Evolutionary conservation across 1,140 invertebrate genomes (phyloP), one percentile per base, ranked within the genome.

Genomic region (Odontomachus brunneus): DNA sequence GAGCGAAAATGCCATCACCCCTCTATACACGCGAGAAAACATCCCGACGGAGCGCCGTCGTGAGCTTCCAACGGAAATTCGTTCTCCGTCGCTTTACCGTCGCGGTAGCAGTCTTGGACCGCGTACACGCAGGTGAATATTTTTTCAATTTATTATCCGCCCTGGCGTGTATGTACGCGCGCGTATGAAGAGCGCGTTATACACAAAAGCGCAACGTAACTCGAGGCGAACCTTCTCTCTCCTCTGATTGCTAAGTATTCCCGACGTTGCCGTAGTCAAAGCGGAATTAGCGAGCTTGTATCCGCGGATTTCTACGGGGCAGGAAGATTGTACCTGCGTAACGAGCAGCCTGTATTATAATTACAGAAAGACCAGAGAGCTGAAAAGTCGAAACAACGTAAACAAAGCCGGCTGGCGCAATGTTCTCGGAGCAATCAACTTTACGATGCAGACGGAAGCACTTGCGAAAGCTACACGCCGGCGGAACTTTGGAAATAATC

Each of bases 11-110:
- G 3, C 59, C 22, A 38, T 80, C 65, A 51, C 51, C 22, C 51
- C 51, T n/a, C n/a, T 63, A 63, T 78, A 78, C 33, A 69, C 63
- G 12, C 24, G 33, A 26, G 65, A 59, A 71, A 80, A 80, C 65
- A 49, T 71, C 51, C 51, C 11, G 60, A 55, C 24, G 29, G 38
- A 69, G 24, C 65, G 48, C 26, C 26, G 59, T 33, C 73, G 51
- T 48, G 53, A n/a, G 33, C 44, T 63, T 75, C n/a, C 44, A 55
- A 48, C 65, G 26, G 66, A 19, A 80, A 48, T 80, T 44, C 65
- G 38, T 80, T 59, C 33, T 38, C 44, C 14, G 33, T 69, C 51
- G 49, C 15, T 55, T 69, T 29, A 44, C 49, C 62, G 22, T 5
- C 22, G 38, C 26, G n/a, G n/a, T 14, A 38, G 38, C 15, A 14